Base-by-base conservation (phyloP, 2,888 invertebrate genomes). In the Hydropsyche betteni region DNA sequence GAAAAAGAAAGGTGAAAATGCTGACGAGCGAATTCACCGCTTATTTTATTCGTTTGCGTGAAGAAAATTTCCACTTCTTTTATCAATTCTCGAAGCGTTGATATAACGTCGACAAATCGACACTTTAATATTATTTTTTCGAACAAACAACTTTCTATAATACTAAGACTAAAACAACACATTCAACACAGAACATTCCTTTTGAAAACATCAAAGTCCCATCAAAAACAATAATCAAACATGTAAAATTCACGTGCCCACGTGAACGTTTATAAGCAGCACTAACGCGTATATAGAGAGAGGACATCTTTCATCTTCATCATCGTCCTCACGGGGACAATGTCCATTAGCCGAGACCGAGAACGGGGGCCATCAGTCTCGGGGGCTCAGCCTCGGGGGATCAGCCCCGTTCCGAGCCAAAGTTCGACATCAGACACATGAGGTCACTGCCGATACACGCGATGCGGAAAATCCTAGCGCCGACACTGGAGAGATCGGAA, bases 281-380 rank as follows among this genome's bases (percentile, higher is more conserved):
- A 24, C 24, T 24, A 24, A 24, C 24, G 24, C 24, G 24, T 24
- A 24, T 24, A 24, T 24, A 24, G 24, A 24, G 24, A 24, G 24
- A 24, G 24, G 24, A 24, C 53, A 53, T 70, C 52, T 33, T 70
- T 61, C 76, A 76, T 76, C 76, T 76, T 73, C 75, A 74, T 78
- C 76, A 68, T 69, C 72, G 76, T 74, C 76, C 72, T 69, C 70
- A 76, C 44, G 74, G 74, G 71, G 74, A 68, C 74, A 36, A 52
- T 69, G 76, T 69, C 76, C 78, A 78, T 78, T 78, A 78, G 76
- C 44, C 51, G 51, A 51, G 77, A 69, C 61, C 16, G 61, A 61
- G 51, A 36, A 68, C 69, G 53, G 16, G 70, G 70, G 34, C 64
- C 61, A 69, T 69, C 53, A 69, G 53, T 36, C 69, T 69, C 53